Evolutionary conservation across 2,797 vertebrate genomes (phyloP).

Genomic region (Lutjanus argentimaculatus): DNA sequence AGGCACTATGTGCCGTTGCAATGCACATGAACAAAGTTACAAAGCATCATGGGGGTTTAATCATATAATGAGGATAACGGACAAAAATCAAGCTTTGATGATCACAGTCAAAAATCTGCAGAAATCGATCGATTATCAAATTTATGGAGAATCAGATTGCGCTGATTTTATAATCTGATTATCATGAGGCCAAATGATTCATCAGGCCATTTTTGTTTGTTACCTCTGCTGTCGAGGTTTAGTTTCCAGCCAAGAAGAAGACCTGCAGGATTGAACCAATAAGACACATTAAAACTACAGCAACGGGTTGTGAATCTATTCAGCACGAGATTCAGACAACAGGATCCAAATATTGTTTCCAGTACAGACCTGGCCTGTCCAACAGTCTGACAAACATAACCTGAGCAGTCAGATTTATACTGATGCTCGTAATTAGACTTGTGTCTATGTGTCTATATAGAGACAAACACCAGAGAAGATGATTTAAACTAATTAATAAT

Average conservation of each 20-base stretch:
- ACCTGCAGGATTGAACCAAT: conserved; percentile 65
- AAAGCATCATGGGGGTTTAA: background rate
- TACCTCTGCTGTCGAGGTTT: conserved; percentile 74
- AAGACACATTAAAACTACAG: conserved; percentile 21
- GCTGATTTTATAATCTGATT: background rate
- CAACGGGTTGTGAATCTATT: background rate
- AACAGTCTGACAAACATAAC: background rate
- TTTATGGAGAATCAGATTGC: background rate
- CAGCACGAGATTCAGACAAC: background rate
- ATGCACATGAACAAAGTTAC: background rate
- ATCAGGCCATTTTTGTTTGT: conserved; percentile 27
- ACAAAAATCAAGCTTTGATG: conserved; percentile 16
- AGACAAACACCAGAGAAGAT: background rate
- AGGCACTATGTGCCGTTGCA: background rate
- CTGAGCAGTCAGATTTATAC: background rate
- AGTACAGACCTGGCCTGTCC: background rate
- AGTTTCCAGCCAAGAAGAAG: conserved; percentile 57
- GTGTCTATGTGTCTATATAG: background rate
- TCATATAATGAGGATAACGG: background rate
- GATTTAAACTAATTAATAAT: background rate
- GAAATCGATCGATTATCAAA: background rate
- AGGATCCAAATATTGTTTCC: background rate
- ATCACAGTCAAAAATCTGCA: conserved; percentile 13
- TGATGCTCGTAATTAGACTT: background rate
- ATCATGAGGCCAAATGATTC: conserved; percentile 26